A percentile compares a stretch with the other conserved stretches of the same genome.
phyloP scores from a whole-genome alignment of 2,797 vertebrate species.

The Leptatherina wallacei region DNA sequence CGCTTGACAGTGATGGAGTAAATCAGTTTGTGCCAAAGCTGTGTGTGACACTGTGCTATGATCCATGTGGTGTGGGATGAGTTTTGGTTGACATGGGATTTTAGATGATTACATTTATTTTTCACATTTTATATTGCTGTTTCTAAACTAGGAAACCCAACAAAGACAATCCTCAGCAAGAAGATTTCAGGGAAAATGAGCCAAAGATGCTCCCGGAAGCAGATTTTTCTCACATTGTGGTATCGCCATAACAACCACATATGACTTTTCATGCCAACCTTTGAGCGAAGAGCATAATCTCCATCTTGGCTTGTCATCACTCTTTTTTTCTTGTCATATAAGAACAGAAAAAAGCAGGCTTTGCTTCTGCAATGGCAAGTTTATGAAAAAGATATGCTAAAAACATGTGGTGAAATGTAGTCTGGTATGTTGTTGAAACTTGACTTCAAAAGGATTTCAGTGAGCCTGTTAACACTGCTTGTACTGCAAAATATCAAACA shows the following conservation, averaged over 20 bases:
- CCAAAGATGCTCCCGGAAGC: background rate
- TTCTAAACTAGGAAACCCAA: background rate
- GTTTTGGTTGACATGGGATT: slow-evolving; percentile 12
- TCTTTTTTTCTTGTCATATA: background rate
- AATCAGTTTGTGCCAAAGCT: slow-evolving; percentile 6
- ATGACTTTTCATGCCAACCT: background rate
- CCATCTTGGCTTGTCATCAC: slow-evolving; percentile 1
- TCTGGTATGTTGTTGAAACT: background rate
- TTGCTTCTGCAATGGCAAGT: background rate
- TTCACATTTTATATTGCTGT: background rate
- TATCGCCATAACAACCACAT: background rate
- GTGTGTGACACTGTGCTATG: slow-evolving; percentile 4
- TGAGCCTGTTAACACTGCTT: background rate
- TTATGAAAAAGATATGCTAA: background rate
- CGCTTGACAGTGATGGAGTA: slow-evolving; percentile 1
- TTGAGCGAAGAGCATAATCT: background rate
- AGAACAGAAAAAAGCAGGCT: background rate
- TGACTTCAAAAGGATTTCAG: slow-evolving; percentile 5
- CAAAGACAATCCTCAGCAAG: background rate
- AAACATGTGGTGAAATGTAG: slow-evolving; percentile 17
- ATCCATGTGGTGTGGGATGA: background rate
- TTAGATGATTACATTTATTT: background rate
- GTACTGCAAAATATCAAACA: background rate
- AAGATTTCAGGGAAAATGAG: too few relatives aligned
- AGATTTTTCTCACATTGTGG: background rate